Conservation (phyloP, 2,797 vertebrate species). For the Amblyopsis hoosieri region DNA sequence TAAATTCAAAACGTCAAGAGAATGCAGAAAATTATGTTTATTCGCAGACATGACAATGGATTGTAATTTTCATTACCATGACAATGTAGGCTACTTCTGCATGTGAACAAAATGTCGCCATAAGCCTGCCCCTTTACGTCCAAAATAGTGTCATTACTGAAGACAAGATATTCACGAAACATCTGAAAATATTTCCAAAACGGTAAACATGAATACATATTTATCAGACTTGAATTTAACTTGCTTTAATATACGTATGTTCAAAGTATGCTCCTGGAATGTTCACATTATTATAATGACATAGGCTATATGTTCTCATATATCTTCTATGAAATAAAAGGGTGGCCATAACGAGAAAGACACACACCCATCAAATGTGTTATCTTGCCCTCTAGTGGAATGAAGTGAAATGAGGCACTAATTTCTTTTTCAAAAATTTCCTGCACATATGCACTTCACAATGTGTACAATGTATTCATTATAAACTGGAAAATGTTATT, state of each 20-base stretch:
- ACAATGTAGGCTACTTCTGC: constrained; percentile 2
- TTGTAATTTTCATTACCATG: constrained; percentile 15
- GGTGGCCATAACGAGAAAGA: constrained; percentile 29
- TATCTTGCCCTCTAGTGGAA: constrained; percentile 54
- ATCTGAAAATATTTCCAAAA: no score
- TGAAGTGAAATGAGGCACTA: background rate
- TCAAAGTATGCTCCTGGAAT: background rate
- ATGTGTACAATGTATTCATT: constrained; percentile 14
- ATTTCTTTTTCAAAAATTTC: constrained; percentile 5
- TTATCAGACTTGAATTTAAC: background rate
- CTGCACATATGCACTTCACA: constrained; percentile 48
- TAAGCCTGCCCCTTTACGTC: background rate
- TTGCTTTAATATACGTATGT: background rate
- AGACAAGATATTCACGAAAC: no score
- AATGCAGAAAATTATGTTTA: constrained; percentile 15
- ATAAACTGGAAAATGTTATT: constrained; percentile 12
- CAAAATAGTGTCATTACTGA: no score
- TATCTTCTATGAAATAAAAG: constrained; percentile 13
- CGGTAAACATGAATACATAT: no score
- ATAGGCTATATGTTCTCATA: background rate
- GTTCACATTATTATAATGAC: constrained; percentile 38
- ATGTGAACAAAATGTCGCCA: constrained; percentile 15
- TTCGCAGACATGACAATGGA: constrained; percentile 39
- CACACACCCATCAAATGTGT: constrained; percentile 4
- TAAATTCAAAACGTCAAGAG: background rate